Percentiles rank a stretch among this genome's conserved stretches.
Conservation (phyloP, 1,140 invertebrate genomes). For the Pachyrhynchus sulphureomaculatus region DNA sequence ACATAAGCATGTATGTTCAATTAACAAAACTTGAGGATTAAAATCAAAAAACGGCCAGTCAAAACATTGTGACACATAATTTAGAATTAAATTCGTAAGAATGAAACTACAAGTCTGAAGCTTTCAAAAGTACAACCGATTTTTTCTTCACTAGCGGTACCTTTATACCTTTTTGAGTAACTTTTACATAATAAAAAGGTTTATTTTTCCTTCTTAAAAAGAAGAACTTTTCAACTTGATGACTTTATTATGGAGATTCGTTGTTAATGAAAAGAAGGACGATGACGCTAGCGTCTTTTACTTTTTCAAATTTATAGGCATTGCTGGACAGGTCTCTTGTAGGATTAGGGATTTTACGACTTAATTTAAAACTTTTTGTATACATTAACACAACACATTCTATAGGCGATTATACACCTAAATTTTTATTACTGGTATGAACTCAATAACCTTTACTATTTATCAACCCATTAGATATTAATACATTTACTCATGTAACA, state of each 20-base stretch:
- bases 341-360: conserved; percentile 27
- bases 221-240: conserved; percentile 18
- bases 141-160: conserved; percentile 10
- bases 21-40: conserved; percentile 14
- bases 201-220: conserved; percentile 13
- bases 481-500: too few species aligned
- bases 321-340: conserved; percentile 7
- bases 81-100: conserved; percentile 30
- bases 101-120: conserved; percentile 11
- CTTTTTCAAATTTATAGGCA: conserved; percentile 22
- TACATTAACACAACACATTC: too few species aligned
- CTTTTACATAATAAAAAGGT: conserved; percentile 24
- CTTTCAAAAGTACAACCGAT: conserved; percentile 13
- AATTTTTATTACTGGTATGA: too few species aligned
- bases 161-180: conserved; percentile 22
- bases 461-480: too few species aligned
- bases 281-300: conserved; percentile 31
- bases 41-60: conserved; percentile 19
- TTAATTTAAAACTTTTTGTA: conserved; percentile 13
- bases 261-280: conserved; percentile 21
- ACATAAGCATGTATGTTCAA: conserved; percentile 3
- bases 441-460: too few species aligned
- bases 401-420: too few species aligned
- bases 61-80: conserved; percentile 36
- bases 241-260: conserved; percentile 31